These are phyloP conservation scores for Chunga burmeisteri DNA, from an alignment of 2,113 vertebrate genomes.

Conservation along the genomic window DNA sequence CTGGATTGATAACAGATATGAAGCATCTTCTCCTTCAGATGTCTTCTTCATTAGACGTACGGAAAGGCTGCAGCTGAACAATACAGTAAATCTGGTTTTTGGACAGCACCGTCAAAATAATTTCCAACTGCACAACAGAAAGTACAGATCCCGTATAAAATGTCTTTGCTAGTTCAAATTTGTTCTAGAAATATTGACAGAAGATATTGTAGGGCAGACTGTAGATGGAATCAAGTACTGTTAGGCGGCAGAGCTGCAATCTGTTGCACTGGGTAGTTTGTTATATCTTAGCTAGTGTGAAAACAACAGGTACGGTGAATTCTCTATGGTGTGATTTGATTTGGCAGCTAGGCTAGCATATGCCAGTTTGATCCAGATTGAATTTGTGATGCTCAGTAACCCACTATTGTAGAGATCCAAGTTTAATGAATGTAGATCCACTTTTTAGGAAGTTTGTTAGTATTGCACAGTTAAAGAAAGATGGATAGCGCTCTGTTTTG, in stretches of 20 bases:
- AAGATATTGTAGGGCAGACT: neutral
- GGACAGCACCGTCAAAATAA: neutral
- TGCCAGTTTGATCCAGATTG: neutral
- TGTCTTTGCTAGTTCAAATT: neutral
- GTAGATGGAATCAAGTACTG: neutral
- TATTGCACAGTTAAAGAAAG: neutral
- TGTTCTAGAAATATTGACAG: neutral
- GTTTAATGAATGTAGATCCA: neutral
- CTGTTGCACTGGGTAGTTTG: neutral
- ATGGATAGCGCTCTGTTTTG: neutral
- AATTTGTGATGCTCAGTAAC: neutral
- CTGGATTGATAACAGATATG: neutral
- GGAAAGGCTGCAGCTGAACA: neutral
- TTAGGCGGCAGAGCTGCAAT: neutral
- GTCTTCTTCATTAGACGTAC: neutral
- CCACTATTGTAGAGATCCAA: neutral
- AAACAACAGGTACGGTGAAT: neutral
- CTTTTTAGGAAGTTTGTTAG: neutral
- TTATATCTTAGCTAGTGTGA: neutral
- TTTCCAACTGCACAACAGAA: neutral
- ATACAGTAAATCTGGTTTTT: neutral
- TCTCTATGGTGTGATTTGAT: neutral
- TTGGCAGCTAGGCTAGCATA: neutral
- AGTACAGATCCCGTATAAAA: neutral
- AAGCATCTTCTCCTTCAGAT: neutral